phyloP scores from a whole-genome alignment of 2,113 vertebrate genomes.

The Sakesphorus luctuosus region DNA sequence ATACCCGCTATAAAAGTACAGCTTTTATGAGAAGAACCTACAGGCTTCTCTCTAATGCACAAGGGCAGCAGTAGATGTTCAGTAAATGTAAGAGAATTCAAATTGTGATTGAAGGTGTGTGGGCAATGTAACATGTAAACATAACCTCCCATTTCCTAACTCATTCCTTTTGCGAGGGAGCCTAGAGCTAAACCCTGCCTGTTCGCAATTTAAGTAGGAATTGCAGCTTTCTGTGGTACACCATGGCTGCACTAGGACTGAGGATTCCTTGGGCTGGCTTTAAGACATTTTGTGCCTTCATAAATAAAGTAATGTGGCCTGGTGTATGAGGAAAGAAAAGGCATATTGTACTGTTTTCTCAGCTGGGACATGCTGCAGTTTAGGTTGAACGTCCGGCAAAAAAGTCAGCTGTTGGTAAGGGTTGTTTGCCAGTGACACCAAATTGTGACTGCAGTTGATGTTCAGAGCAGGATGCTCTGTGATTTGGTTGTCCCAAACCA shows the following conservation, averaged over 20 bases:
- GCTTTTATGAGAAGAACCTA: not conserved
- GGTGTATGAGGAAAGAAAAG: not conserved
- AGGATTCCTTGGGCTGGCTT: not conserved
- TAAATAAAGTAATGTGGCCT: not conserved
- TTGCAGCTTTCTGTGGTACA: not conserved
- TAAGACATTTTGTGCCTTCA: not conserved
- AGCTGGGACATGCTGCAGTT: not conserved
- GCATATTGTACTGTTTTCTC: not conserved
- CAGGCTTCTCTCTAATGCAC: not conserved
- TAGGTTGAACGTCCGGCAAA: not conserved
- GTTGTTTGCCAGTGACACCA: not conserved
- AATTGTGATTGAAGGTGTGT: not conserved
- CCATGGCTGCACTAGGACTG: not conserved
- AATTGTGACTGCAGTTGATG: not conserved
- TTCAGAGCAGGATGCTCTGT: not conserved
- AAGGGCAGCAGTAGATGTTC: not conserved
- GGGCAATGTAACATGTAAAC: not conserved
- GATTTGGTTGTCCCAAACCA: not conserved
- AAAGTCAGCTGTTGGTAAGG: not conserved
- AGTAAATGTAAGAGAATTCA: not conserved
- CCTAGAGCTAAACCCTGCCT: not conserved
- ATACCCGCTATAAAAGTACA: not conserved
- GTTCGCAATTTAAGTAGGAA: not conserved
- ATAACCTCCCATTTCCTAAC: not conserved
- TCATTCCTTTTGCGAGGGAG: not conserved